Evolutionary conservation across 2,113 vertebrate species (phyloP).

Genomic region (Tachysurus fulvidraco): DNA sequence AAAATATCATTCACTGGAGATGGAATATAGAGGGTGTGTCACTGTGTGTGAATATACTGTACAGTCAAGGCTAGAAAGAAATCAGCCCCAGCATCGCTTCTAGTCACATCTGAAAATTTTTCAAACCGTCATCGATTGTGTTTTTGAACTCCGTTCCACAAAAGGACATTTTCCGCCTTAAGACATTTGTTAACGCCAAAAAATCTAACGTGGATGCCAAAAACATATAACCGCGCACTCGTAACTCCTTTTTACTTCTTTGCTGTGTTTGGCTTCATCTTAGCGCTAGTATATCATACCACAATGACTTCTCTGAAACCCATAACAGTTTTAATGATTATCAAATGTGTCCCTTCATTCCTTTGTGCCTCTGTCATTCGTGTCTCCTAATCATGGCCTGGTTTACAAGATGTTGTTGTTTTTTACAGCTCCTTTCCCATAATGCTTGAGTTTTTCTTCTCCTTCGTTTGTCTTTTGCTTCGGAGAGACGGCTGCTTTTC

Average conservation of each 20-base stretch:
- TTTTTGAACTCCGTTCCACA: background rate
- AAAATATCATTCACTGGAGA: background rate
- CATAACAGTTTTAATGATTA: slow-evolving; percentile 42
- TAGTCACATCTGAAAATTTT: background rate
- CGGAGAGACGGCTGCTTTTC: slow-evolving; percentile 68
- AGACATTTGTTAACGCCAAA: background rate
- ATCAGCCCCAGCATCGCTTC: background rate
- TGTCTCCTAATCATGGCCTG: slow-evolving; percentile 4
- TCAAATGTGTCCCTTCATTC: slow-evolving; percentile 69
- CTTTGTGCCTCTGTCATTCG: slow-evolving; percentile 27
- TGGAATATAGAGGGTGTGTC: background rate
- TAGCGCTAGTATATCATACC: slow-evolving; percentile 13
- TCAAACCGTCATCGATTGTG: background rate
- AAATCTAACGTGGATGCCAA: background rate
- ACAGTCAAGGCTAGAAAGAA: background rate
- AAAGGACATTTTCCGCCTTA: background rate
- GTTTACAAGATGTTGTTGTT: background rate
- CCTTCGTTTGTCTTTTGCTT: slow-evolving; percentile 29
- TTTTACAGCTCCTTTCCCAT: slow-evolving; percentile 24
- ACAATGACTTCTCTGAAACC: slow-evolving; percentile 18
- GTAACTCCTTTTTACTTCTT: slow-evolving; percentile 1
- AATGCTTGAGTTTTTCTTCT: slow-evolving; percentile 5
- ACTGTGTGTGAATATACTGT: background rate
- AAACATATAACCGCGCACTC: background rate
- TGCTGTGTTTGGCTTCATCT: slow-evolving; percentile 14